Evolutionary conservation across 2,797 vertebrate genomes (phyloP), one percentile per base, ranked within the genome.

Genomic region (Tokudaia muenninki): DNA sequence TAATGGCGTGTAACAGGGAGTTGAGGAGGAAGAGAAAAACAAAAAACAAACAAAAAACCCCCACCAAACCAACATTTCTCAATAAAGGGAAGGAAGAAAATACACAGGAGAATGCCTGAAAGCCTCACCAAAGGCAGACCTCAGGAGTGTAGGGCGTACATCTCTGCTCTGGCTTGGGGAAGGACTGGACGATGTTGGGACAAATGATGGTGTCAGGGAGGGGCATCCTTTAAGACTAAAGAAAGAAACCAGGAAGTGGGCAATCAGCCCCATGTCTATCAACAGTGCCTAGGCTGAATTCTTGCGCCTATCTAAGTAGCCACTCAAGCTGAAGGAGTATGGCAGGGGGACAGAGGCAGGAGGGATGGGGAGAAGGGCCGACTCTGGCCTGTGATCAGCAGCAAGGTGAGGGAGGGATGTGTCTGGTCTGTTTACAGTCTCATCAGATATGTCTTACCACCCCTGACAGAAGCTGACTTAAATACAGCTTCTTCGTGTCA

Each of bases 351-450:
- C 12, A 37, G n/a, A 12, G 65, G 65, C 65, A 72, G 63, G 83
- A 41, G 50, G 84, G 50, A 2, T 16, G 47, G 50, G 50, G 22
- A 95, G 93, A 95, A 92, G 96, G 96, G 95, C 34, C 0, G 14
- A 57, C 95, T 96, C 97, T 98, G 98, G 98, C 98, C 98, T 97
- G 98, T 97, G 0, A 95, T 47, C 92, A 98, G 98, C 98, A 99
- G 98, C 98, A 59, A 98, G 97, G 98, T 98, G 99, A 98, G 98
- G 98, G 98, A 98, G 98, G 98, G 98, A 1, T 97, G 98, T 98
- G 98, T 98, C 98, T 82, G 55, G 98, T 98, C 24, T 97, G 98
- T 98, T 99, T 98, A 99, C 98, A 98, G 98, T 99, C 97, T 97
- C 97, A 98, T 98, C 98, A 98, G 98, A 98, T 97, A 98, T 98